These are phyloP conservation scores for Mellilla xanthometata DNA, from an alignment of 2,888 invertebrate species.

Conservation along the genomic window DNA sequence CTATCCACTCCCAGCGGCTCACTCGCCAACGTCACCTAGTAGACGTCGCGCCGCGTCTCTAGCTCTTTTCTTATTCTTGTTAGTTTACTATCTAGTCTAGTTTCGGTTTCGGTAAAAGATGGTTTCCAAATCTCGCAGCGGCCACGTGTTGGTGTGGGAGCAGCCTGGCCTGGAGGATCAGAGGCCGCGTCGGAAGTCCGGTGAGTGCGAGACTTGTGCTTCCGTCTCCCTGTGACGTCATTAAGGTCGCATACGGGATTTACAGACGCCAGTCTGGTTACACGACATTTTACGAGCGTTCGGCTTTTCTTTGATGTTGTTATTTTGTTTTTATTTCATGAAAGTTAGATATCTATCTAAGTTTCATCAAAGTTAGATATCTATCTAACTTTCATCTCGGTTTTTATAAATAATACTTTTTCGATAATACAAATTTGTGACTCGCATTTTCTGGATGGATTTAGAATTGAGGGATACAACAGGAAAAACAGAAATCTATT, in stretches of 20 bases:
- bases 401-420: no score
- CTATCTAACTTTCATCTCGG: no score
- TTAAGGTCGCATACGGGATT: slow-evolving; percentile 25
- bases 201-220: slow-evolving; percentile 46
- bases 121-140: slow-evolving; percentile 77
- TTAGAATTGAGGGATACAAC: no score
- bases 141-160: slow-evolving; percentile 89
- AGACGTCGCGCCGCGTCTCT: slow-evolving; percentile 35
- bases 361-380: no score
- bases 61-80: slow-evolving; percentile 3
- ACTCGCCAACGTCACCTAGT: slow-evolving; percentile 71
- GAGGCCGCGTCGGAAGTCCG: slow-evolving; percentile 50
- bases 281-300: slow-evolving; percentile 5
- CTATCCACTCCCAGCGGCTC: slow-evolving; percentile 44
- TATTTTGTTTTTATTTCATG: no score
- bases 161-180: slow-evolving; percentile 85
- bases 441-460: no score
- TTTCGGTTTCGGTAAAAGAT: slow-evolving; percentile 39
- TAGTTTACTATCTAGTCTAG: slow-evolving; percentile 1
- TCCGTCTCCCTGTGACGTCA: slow-evolving; percentile 36
- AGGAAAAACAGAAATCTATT: no score
- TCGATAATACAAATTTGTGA: no score
- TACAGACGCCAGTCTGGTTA: background rate
- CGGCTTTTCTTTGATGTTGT: slow-evolving; percentile 6
- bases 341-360: no score